Evolutionary conservation across 2,113 vertebrate genomes (phyloP).

Genomic region (Forbesichthys agassizii): DNA sequence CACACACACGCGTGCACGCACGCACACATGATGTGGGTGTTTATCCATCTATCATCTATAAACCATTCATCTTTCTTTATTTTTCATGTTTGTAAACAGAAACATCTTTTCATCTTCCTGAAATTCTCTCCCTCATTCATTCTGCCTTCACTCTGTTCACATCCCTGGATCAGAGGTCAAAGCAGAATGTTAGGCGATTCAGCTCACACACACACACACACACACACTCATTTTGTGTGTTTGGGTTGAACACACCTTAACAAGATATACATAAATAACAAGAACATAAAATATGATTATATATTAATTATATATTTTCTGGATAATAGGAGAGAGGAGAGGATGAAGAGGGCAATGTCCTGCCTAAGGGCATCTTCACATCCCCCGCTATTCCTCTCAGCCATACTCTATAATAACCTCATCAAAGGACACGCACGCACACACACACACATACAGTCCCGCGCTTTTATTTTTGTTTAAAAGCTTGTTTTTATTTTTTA

Average conservation of each 20-base stretch:
- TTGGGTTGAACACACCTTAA: too few relatives aligned
- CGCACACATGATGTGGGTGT: too few relatives aligned
- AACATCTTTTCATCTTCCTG: background rate
- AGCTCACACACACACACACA: too few relatives aligned
- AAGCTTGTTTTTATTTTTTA: background rate
- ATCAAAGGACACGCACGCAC: background rate
- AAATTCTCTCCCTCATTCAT: constrained; percentile 4
- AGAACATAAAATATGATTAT: background rate
- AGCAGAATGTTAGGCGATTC: too few relatives aligned
- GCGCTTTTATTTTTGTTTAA: background rate
- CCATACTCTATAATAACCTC: background rate
- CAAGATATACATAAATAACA: background rate
- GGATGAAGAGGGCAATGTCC: background rate
- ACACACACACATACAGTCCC: background rate
- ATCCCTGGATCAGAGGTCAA: too few relatives aligned
- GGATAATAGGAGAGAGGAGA: background rate
- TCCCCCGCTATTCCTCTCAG: background rate
- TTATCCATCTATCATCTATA: too few relatives aligned
- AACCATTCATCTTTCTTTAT: too few relatives aligned
- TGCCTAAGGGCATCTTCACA: background rate
- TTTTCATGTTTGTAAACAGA: too few relatives aligned
- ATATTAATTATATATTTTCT: background rate
- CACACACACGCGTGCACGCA: too few relatives aligned
- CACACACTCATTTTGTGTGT: too few relatives aligned
- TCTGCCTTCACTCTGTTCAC: background rate